These are phyloP conservation scores for Eupeodes luniger DNA, from an alignment of 2,888 invertebrate species.

Conservation along the genomic window DNA sequence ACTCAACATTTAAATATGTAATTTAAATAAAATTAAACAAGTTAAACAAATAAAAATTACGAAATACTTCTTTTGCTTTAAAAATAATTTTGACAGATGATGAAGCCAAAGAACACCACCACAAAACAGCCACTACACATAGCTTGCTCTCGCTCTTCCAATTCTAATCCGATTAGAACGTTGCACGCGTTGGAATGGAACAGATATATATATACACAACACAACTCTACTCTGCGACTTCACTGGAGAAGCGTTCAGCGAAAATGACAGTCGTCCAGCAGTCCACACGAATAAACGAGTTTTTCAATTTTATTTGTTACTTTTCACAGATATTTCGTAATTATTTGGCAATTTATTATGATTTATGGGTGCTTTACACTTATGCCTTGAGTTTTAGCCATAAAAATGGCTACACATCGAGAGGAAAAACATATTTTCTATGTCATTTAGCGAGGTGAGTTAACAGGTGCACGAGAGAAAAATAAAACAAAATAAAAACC, in stretches of 20 bases:
- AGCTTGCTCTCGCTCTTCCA: constrained; percentile 71
- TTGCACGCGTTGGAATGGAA: constrained; percentile 73
- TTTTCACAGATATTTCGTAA: constrained; percentile 29
- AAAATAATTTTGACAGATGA: constrained; percentile 63
- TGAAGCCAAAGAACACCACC: constrained; percentile 34
- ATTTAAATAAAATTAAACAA: background rate
- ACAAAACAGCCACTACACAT: constrained; percentile 43
- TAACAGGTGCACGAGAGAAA: constrained; percentile 71
- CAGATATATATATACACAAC: constrained; percentile 61
- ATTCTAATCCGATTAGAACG: constrained; percentile 70
- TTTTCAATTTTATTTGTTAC: constrained; percentile 26
- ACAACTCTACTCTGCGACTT: background rate
- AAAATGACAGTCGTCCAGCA: constrained; percentile 54
- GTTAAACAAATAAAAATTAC: constrained; percentile 32
- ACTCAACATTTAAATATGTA: constrained; percentile 7
- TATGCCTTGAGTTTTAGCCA: constrained; percentile 31
- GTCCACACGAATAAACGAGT: constrained; percentile 32
- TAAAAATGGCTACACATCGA: constrained; percentile 37
- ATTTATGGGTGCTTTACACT: constrained; percentile 16
- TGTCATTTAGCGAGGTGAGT: constrained; percentile 66
- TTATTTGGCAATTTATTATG: constrained; percentile 56
- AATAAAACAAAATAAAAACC: constrained; percentile 45
- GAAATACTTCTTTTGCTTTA: background rate
- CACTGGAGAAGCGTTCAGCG: constrained; percentile 52
- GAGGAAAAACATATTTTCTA: constrained; percentile 48